Conservation (phyloP, 2,797 vertebrate genomes). For the Sebastes nivosus region DNA sequence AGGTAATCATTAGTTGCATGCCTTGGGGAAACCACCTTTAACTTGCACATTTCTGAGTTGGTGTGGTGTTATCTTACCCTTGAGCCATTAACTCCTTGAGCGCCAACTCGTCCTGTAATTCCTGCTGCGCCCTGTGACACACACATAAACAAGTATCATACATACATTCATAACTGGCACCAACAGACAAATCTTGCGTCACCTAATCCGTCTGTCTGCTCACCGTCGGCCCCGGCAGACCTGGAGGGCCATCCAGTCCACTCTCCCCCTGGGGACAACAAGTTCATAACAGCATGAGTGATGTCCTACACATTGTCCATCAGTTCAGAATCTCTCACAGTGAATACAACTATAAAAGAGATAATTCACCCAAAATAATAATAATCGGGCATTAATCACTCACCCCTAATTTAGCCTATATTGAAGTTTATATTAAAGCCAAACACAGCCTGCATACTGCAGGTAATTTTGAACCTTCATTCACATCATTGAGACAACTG, state of each 20-base stretch:
- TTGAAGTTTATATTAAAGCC: not conserved
- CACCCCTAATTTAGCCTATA: too few relatives aligned
- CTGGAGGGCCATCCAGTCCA: conserved; percentile 75
- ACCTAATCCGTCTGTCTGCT: conserved; percentile 12
- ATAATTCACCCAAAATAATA: not conserved
- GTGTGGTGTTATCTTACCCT: conserved; percentile 77
- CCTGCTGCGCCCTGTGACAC: conserved; percentile 83
- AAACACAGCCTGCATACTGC: rapidly evolving
- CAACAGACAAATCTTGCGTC: not conserved
- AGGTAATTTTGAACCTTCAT: not conserved
- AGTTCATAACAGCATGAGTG: conserved; percentile 4
- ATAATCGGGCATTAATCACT: not conserved
- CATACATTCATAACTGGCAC: not conserved
- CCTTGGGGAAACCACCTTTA: not conserved
- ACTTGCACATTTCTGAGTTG: not conserved
- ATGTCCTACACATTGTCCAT: not conserved
- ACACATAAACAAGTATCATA: not conserved
- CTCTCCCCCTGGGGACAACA: conserved; percentile 74
- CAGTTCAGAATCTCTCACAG: not conserved
- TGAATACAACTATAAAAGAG: not conserved
- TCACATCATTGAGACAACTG: not conserved
- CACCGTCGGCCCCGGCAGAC: conserved; percentile 73
- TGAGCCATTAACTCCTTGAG: conserved; percentile 86
- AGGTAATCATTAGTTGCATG: not conserved
- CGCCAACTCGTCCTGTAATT: conserved; percentile 79